Conservation (phyloP, 1,140 invertebrate genomes). For the Oreohelix idahoensis region DNA sequence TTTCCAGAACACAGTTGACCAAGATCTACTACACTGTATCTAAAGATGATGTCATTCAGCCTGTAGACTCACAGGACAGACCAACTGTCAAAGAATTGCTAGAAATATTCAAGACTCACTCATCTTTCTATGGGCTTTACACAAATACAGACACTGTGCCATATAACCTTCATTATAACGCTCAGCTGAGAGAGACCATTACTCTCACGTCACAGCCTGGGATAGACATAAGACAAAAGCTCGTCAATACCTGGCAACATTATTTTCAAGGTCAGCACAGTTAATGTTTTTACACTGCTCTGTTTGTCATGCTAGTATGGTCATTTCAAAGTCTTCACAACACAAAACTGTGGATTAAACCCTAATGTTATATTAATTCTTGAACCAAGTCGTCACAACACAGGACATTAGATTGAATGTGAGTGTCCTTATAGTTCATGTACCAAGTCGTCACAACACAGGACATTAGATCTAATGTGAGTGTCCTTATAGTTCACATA, state of each 20-base stretch:
- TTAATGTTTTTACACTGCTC: too few species aligned
- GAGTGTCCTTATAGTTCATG: too few species aligned
- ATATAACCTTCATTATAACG: constrained; percentile 14
- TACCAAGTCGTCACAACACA: too few species aligned
- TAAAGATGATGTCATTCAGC: constrained; percentile 6
- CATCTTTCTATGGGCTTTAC: not conserved
- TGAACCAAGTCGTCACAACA: too few species aligned
- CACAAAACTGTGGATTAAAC: too few species aligned
- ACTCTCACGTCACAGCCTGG: constrained; percentile 5
- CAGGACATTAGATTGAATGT: too few species aligned
- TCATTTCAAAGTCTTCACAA: too few species aligned
- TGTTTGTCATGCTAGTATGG: too few species aligned
- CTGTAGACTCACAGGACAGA: not conserved
- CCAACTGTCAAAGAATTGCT: not conserved
- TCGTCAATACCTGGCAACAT: not conserved
- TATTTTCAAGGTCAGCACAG: not conserved
- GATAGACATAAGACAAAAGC: not conserved
- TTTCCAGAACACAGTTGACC: constrained; percentile 31
- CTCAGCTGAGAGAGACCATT: not conserved
- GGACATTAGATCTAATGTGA: too few species aligned
- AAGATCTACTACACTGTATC: constrained; percentile 23
- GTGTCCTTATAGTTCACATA: too few species aligned
- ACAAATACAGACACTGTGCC: not conserved
- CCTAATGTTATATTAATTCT: too few species aligned
- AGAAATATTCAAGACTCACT: not conserved